These are phyloP conservation scores for Odontesthes bonariensis DNA, from an alignment of 2,113 vertebrate genomes.

Conservation along the genomic window DNA sequence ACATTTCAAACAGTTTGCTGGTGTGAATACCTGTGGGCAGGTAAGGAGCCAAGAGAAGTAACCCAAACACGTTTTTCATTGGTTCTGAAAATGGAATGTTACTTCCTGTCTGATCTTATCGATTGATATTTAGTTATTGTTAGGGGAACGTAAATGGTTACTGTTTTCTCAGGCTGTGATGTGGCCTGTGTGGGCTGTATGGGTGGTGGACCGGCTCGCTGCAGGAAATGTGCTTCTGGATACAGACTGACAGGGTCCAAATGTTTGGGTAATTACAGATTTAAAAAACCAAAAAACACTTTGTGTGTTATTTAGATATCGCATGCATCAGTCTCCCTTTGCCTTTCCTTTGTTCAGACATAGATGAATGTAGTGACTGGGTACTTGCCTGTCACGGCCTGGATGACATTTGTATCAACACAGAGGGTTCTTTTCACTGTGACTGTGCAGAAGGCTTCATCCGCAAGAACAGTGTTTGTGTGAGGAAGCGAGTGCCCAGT, in stretches of 20 bases:
- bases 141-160: not conserved
- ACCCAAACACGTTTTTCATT: not conserved
- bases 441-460: constrained; percentile 85
- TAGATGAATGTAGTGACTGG: constrained; percentile 88
- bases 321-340: not conserved
- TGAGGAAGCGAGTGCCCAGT: constrained; percentile 86
- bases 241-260: constrained; percentile 89
- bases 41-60: too few relatives aligned
- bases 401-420: constrained; percentile 90
- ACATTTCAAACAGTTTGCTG: too few relatives aligned
- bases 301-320: not conserved
- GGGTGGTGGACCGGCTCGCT: constrained; percentile 90
- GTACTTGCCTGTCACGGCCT: constrained; percentile 84
- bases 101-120: not conserved
- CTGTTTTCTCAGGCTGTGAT: constrained; percentile 86
- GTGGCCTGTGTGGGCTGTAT: constrained; percentile 92
- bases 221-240: constrained; percentile 93
- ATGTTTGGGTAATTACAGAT: constrained; percentile 87
- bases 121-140: too few relatives aligned
- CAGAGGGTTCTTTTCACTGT: constrained; percentile 89
- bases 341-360: constrained; percentile 75
- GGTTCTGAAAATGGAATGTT: not conserved
- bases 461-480: constrained; percentile 79
- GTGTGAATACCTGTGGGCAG: too few relatives aligned
- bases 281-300: not conserved